Percentiles rank a stretch among this genome's conserved stretches.
Conservation (phyloP, 1,140 invertebrate species). For the Acromyrmex charruanus region DNA sequence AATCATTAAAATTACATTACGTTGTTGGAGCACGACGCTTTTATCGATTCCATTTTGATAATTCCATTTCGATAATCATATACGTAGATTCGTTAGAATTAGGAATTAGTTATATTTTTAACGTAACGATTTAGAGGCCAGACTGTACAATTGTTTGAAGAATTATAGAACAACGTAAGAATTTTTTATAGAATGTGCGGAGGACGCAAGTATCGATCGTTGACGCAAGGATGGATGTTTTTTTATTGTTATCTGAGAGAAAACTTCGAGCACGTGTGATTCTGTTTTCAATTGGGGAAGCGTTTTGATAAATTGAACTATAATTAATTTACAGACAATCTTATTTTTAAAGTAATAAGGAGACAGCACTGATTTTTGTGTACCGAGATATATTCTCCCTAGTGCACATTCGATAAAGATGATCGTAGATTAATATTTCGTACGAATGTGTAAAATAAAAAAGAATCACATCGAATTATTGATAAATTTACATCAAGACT, state of each 20-base stretch:
- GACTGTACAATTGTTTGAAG: constrained; percentile 26
- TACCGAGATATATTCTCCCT: constrained; percentile 21
- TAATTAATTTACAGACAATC: constrained; percentile 44
- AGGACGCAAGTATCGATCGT: background rate
- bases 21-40: constrained; percentile 29
- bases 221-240: constrained; percentile 11
- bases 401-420: background rate
- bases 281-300: constrained; percentile 29
- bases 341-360: constrained; percentile 12
- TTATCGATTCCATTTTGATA: constrained; percentile 29
- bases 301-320: constrained; percentile 15
- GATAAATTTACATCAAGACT: constrained; percentile 33
- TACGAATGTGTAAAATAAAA: background rate
- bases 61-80: constrained; percentile 49
- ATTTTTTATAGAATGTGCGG: constrained; percentile 20
- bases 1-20: constrained; percentile 41
- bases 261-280: constrained; percentile 18
- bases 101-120: constrained; percentile 45
- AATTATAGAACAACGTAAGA: background rate
- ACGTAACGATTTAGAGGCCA: constrained; percentile 17
- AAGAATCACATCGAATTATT: constrained; percentile 53
- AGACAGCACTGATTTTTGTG: constrained; percentile 4
- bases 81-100: constrained; percentile 48
- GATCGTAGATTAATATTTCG: constrained; percentile 6
- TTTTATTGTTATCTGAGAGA: constrained; percentile 29